A percentile compares a stretch with the other conserved stretches of the same genome.
Evolutionary conservation across 2,113 vertebrate genomes (phyloP).

Genomic region (Picathartes gymnocephalus): DNA sequence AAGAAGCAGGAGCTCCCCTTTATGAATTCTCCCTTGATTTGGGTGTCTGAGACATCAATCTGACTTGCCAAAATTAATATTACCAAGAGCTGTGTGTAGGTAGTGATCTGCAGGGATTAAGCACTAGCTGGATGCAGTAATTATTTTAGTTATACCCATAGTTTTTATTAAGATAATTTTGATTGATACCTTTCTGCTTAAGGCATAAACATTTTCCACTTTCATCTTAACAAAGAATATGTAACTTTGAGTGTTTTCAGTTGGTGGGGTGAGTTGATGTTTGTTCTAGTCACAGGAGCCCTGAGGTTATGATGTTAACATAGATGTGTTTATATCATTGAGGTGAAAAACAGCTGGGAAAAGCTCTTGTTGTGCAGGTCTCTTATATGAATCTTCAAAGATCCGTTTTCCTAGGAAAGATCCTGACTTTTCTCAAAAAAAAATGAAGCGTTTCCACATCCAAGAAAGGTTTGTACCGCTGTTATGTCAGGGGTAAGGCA

Average conservation of each 20-base stretch:
- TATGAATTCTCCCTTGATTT: background rate
- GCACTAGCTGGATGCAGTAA: background rate
- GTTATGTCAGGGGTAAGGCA: background rate
- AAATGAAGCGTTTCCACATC: background rate
- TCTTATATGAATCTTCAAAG: background rate
- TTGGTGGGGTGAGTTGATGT: background rate
- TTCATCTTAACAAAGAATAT: background rate
- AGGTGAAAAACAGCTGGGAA: background rate
- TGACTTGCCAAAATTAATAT: background rate
- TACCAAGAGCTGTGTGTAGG: background rate
- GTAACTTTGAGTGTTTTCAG: background rate
- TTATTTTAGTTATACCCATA: background rate
- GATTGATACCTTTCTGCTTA: background rate
- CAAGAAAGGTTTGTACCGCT: background rate
- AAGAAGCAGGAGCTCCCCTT: background rate
- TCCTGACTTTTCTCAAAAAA: background rate
- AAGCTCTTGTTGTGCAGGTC: background rate
- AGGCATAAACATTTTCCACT: background rate
- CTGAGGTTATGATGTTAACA: background rate
- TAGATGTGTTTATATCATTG: background rate
- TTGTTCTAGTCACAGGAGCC: background rate
- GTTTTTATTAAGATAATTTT: background rate
- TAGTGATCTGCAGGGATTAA: background rate
- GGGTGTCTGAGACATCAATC: fast-evolving
- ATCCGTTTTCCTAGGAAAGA: fast-evolving